Base-by-base conservation (phyloP, 2,113 vertebrate species). In the Actenoides lindsayi region DNA sequence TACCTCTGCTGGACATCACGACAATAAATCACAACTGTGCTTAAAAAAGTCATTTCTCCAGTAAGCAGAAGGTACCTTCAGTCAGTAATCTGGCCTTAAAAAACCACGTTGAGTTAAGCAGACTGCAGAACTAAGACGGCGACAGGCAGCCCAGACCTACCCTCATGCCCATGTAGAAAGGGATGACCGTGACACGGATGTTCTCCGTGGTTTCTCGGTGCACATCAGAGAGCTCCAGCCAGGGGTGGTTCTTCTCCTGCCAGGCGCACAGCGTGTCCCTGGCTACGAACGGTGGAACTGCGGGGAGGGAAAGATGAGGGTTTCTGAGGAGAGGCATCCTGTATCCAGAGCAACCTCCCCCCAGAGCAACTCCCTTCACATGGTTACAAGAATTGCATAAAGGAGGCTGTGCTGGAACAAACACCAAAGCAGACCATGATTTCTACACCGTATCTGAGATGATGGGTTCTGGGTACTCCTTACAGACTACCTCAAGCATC, bases 161-260 rank as follows among this genome's bases (percentile, higher is more conserved):
- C 98, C 99, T 98, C 99, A 99, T 99, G 98, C 99, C 99, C 99
- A 99, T 99, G 87, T 99, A 99, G 98, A 99, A 99, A 27, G 99
- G 99, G 98, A 99, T 99, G 89, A 99, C 99, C 0, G 99, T 99
- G 96, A 99, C 99, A 2, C 99, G 98, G 96, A 99, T 99, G 95
- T 99, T 99, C 97, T 99, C 99, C 0, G 99, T 99, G 51, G 99
- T 99, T 97, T 99, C 99, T 50, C 99, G 98, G 97, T 99, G 99
- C 70, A 99, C 99, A 4, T 99, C 99, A 0, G 99, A 99, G 28
- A 99, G 99, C 98, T 99, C 99, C 74, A 99, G 96, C 99, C 99
- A 99, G 37, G 99, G 99, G 93, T 99, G 99, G 97, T 99, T 99
- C 98, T 99, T 99, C 97, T 99, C 99, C 97, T 99, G 99, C 99